These are phyloP conservation scores for Gobiocypris rarus DNA, from an alignment of 2,113 vertebrate species.

Conservation along the genomic window DNA sequence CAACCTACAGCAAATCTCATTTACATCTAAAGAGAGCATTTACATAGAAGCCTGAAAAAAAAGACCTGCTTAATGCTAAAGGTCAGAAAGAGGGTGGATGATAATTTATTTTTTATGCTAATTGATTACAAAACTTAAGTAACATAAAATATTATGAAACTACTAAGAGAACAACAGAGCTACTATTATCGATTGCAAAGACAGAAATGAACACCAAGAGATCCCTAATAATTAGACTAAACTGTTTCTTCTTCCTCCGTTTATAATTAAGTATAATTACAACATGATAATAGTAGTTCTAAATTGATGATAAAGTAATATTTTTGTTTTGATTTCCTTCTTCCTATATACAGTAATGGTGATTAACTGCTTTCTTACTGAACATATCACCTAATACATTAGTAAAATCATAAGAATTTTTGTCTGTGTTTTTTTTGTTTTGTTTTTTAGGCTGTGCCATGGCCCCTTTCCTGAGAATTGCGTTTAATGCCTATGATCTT, in stretches of 20 bases:
- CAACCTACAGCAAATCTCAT: background rate
- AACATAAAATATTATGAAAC: background rate
- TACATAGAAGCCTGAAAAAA: background rate
- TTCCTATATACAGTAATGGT: background rate
- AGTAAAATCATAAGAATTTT: background rate
- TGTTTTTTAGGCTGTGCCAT: constrained; percentile 74
- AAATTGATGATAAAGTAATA: background rate
- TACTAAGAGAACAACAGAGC: background rate
- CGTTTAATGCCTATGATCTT: constrained; percentile 91
- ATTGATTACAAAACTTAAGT: background rate
- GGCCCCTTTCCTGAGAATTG: constrained; percentile 93
- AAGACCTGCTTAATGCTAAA: background rate
- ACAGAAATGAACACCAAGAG: background rate
- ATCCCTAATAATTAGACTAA: background rate
- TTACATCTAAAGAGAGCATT: background rate
- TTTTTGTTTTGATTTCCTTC: background rate
- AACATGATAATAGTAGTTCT: background rate
- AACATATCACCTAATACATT: background rate
- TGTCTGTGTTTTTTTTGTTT: background rate
- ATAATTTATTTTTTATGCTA: background rate
- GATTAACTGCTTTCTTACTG: background rate
- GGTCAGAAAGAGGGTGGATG: background rate
- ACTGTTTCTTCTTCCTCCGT: background rate
- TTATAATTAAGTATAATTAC: background rate
- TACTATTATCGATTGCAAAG: background rate